Evolutionary conservation across 2,888 invertebrate species (phyloP).

Genomic region (Entomobrya multifasciata): DNA sequence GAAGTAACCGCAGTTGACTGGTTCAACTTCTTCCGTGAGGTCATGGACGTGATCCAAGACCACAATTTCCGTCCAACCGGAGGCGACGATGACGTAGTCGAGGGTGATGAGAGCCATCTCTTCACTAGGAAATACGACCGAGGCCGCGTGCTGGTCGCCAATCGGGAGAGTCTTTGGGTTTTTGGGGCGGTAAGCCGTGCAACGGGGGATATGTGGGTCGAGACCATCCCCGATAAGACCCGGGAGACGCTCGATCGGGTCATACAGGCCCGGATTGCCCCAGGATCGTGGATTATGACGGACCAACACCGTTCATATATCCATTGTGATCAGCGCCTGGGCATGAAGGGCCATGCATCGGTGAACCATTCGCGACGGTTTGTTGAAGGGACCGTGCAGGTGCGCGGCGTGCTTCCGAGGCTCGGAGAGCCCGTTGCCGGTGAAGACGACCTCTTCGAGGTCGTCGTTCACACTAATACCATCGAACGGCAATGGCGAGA

Average conservation of each 20-base stretch:
- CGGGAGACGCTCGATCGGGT: constrained; percentile 39
- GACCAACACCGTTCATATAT: constrained; percentile 32
- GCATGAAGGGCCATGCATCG: constrained; percentile 31
- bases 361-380: constrained; percentile 43
- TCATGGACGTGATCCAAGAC: not conserved
- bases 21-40: too few species aligned
- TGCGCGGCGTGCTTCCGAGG: not conserved
- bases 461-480: constrained; percentile 41
- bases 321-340: not conserved
- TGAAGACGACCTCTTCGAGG: not conserved
- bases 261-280: constrained; percentile 3
- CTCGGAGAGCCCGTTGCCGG: not conserved
- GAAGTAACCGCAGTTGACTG: too few species aligned
- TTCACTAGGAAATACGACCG: constrained; percentile 64
- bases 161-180: constrained; percentile 44
- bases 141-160: constrained; percentile 40
- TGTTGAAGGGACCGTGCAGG: not conserved
- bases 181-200: constrained; percentile 34
- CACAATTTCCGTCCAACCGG: constrained; percentile 49
- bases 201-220: constrained; percentile 17
- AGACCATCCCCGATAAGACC: not conserved
- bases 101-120: constrained; percentile 65
- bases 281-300: constrained; percentile 35
- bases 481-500: constrained; percentile 48
- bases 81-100: constrained; percentile 63